phyloP scores from a whole-genome alignment of 2,888 invertebrate genomes.

The Uropetala carovei region DNA sequence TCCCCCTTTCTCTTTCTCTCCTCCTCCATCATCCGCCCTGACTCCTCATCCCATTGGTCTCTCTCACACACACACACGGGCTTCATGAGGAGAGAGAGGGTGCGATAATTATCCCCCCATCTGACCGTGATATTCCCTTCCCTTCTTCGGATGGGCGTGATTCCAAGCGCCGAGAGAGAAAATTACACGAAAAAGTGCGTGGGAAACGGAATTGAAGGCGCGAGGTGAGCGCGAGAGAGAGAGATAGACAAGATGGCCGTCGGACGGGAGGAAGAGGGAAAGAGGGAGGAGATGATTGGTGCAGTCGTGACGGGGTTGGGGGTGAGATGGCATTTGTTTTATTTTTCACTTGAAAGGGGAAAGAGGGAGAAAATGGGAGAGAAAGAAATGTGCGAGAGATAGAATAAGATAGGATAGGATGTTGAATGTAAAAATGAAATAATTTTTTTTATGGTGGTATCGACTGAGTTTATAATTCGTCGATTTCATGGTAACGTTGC shows the following conservation, averaged over 20 bases:
- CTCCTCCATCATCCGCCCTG: background rate
- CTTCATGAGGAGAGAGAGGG: background rate
- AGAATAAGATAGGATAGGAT: too few relatives aligned
- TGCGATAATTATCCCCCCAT: constrained; percentile 34
- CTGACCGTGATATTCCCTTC: background rate
- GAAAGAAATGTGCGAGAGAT: too few relatives aligned
- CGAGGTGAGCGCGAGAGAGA: background rate
- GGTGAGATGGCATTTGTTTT: background rate
- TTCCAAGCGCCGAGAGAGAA: constrained; percentile 26
- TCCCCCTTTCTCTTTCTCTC: too few relatives aligned
- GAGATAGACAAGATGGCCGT: constrained; percentile 37
- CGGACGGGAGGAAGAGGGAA: background rate
- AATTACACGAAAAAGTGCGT: constrained; percentile 63
- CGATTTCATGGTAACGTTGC: too few relatives aligned
- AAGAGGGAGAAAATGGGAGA: too few relatives aligned
- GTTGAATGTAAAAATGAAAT: too few relatives aligned
- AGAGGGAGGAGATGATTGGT: background rate
- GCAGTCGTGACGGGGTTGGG: background rate
- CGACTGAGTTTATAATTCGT: too few relatives aligned
- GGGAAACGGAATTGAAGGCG: constrained; percentile 41
- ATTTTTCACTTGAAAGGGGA: background rate
- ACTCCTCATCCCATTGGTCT: background rate
- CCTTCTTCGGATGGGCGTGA: background rate
- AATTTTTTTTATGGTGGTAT: too few relatives aligned
- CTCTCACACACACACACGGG: background rate